Base-by-base conservation (phyloP, 2,888 invertebrate genomes). In the Orgyia antiqua region DNA sequence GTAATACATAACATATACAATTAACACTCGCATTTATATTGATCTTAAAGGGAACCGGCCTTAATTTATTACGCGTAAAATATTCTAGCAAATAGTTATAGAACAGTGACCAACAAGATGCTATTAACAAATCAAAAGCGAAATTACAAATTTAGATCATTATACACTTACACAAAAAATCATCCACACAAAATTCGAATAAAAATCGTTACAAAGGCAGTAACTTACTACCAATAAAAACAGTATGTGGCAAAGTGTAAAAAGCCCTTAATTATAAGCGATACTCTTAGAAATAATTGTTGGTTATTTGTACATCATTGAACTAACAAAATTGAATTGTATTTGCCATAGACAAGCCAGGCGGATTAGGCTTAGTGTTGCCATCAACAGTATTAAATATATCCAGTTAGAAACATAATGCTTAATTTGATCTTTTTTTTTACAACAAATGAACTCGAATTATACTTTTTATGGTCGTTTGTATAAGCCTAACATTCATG, bases 291-390 rank as follows among this genome's bases (percentile, higher is more conserved):
- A n/a, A n/a, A 61, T 46, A 56, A 58, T 62, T 68, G 63, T 62
- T 56, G 60, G 61, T 51, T 64, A 67, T 76, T 78, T 78, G 78
- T 77, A 76, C 76, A 50, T 65, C 51, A 54, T 56, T 52, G 49
- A 52, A 49, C 44, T 34, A 46, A 46, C 38, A 31, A 26, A 30
- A 42, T 40, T 23, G 48, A 51, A 41, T 51, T 47, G 42, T 20
- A 8, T 33, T 38, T 32, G 37, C 36, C 36, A 28, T 39, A 23
- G 40, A 24, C 27, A 28, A 20, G 33, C 19, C 21, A 25, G 21
- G n/a, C 13, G 25, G 33, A 24, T 8, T 20, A n/a, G 8, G 3
- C n/a, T 20, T n/a, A 20, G 19, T 5, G 19, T 7, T 5, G n/a
- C 13, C n/a, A 23, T 21, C 9, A n/a, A 1, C 7, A 8, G 13